Conservation (phyloP, 2,888 invertebrate genomes). For the Griposia aprilina region DNA sequence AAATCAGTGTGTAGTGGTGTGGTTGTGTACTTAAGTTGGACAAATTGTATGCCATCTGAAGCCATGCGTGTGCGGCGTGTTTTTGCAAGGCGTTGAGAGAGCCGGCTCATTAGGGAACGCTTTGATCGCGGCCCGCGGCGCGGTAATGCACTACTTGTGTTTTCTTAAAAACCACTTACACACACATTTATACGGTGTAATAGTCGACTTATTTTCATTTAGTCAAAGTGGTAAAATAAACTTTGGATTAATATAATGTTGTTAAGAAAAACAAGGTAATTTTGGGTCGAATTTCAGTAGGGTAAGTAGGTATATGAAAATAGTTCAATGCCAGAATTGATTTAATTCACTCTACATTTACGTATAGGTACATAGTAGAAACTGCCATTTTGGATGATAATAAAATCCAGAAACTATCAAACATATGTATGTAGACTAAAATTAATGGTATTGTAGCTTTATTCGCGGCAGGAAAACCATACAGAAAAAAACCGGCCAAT, state of each 20-base stretch:
- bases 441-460: neutral
- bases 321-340: neutral
- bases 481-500: neutral
- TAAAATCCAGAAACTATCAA: neutral
- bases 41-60: slow-evolving; percentile 45
- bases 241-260: slow-evolving; percentile 13
- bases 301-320: neutral
- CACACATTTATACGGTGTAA: slow-evolving; percentile 34
- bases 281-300: neutral
- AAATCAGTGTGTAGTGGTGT: slow-evolving; percentile 34
- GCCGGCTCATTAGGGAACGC: slow-evolving; percentile 71
- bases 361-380: no score
- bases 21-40: slow-evolving; percentile 28
- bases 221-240: slow-evolving; percentile 24
- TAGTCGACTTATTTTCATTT: slow-evolving; percentile 46
- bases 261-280: neutral
- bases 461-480: neutral
- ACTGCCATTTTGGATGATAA: neutral
- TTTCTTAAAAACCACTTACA: slow-evolving; percentile 65
- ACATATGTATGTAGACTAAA: neutral
- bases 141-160: slow-evolving; percentile 71
- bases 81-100: slow-evolving; percentile 50
- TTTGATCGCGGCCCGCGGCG: slow-evolving; percentile 66
- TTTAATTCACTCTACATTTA: neutral
- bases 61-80: slow-evolving; percentile 32